These are phyloP conservation scores for Nematolebias whitei DNA, from an alignment of 2,113 vertebrate species.

Conservation along the genomic window DNA sequence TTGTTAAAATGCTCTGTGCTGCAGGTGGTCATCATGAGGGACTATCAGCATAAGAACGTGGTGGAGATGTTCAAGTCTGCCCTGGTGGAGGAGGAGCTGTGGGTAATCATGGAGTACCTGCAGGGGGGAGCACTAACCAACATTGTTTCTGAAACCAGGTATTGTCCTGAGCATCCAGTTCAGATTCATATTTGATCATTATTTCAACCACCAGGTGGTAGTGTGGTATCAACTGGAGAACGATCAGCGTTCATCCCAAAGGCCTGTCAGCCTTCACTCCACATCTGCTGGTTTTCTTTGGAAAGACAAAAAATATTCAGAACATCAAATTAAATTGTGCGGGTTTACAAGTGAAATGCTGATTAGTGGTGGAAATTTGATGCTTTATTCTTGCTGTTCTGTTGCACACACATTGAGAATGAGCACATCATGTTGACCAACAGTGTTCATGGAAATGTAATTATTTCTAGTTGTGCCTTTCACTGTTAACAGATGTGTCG, in stretches of 20 bases:
- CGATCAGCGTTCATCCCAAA: conserved; percentile 9
- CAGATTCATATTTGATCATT: conserved; percentile 34
- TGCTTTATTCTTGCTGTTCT: conserved; percentile 7
- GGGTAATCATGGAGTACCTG: conserved; percentile 99
- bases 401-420: conserved; percentile 18
- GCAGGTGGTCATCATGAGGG: conserved; percentile 99
- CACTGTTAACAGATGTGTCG: conserved; percentile 33
- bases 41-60: conserved; percentile 95
- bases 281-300: conserved; percentile 11
- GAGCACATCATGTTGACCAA: conserved; percentile 22
- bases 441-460: too few species aligned
- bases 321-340: conserved; percentile 12
- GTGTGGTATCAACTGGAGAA: conserved; percentile 54
- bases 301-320: conserved; percentile 22
- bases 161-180: background rate
- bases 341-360: conserved; percentile 28
- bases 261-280: background rate
- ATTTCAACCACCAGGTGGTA: conserved; percentile 73
- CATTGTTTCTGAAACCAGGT: conserved; percentile 98
- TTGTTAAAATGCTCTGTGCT: conserved; percentile 25
- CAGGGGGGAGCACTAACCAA: conserved; percentile 98
- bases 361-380: conserved; percentile 29
- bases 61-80: conserved; percentile 99
- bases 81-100: conserved; percentile 96
- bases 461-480: too few species aligned